phyloP scores from a whole-genome alignment of 2,797 vertebrate genomes.

The Malurus leucopterus region DNA sequence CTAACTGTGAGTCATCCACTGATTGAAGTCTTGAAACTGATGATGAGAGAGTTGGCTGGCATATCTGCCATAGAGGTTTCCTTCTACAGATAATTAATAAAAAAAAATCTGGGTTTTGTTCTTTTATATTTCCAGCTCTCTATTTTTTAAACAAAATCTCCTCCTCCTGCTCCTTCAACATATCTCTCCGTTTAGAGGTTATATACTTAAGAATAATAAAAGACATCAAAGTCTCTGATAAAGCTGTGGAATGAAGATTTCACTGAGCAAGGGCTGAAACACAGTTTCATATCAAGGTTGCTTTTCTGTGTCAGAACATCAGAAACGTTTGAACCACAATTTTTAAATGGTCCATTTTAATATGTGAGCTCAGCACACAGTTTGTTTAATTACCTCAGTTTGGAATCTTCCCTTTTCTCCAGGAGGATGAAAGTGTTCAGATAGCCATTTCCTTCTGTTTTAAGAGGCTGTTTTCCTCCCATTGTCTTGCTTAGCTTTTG shows the following conservation, averaged over 20 bases:
- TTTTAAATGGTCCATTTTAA: background rate
- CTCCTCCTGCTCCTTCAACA: background rate
- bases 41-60: slow-evolving; percentile 40
- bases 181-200: slow-evolving; percentile 22
- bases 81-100: slow-evolving; percentile 58
- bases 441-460: background rate
- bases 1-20: slow-evolving; percentile 60
- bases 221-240: slow-evolving; percentile 12
- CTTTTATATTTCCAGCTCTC: slow-evolving; percentile 35
- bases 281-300: background rate
- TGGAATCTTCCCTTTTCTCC: background rate
- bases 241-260: background rate
- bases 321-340: background rate
- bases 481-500: background rate
- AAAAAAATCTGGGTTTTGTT: slow-evolving; percentile 25
- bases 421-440: background rate
- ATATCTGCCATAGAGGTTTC: slow-evolving; percentile 11
- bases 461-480: background rate
- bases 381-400: background rate
- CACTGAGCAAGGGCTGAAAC: background rate
- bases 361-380: background rate
- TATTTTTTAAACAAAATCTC: slow-evolving; percentile 15
- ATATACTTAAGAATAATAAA: slow-evolving; percentile 31
- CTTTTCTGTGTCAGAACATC: background rate
- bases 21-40: slow-evolving; percentile 66